Base-by-base conservation (phyloP, 1,140 invertebrate genomes). In the Scaptomyza montana region DNA sequence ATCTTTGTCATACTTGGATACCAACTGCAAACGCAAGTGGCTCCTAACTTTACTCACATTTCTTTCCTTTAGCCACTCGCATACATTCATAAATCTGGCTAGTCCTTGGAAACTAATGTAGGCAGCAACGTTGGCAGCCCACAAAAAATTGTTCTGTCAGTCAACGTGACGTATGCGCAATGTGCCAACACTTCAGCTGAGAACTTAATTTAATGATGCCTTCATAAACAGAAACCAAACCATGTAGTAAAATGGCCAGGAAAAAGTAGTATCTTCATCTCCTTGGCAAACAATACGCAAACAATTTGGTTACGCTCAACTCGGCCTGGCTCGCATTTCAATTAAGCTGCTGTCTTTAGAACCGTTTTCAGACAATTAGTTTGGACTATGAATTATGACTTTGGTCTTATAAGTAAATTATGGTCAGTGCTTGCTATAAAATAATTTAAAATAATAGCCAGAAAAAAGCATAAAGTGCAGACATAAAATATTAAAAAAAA, bases 381-480 rank as follows among this genome's bases (percentile, higher is more conserved):
- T 55, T 8, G 13, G 45, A 16, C 28, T 57, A 69, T 74, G 59
- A 74, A 57, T 74, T 74, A 74, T 69, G 57, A 50, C 12, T 56
- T 43, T 50, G 41, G 50, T 57, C 64, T 57, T 61, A 50, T 59
- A 69, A 74, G 71, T 74, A 74, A 74, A 74, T 74, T 57, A 74
- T 74, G 71, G 71, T 74, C 57, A 69, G 71, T 33, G 53, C 65
- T 55, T 64, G 65, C 55, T 65, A 62, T 16, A 74, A 74, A 74
- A 74, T 74, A 74, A 74, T 74, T 68, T 74, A 68, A 74, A 74
- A 74, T 74, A 69, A 74, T 68, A 50, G 65, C 45, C 30, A 12
- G 28, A 30, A 55, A 55, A 16, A 10, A 30, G 13, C 13, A 51
- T 28, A 49, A 39, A 49, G 21, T 2, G 46, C 53, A 36, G 50